Base-by-base conservation (phyloP, 30 jellyfish, hydroid and myxozoan genomes). In the Hydra vulgaris region DNA sequence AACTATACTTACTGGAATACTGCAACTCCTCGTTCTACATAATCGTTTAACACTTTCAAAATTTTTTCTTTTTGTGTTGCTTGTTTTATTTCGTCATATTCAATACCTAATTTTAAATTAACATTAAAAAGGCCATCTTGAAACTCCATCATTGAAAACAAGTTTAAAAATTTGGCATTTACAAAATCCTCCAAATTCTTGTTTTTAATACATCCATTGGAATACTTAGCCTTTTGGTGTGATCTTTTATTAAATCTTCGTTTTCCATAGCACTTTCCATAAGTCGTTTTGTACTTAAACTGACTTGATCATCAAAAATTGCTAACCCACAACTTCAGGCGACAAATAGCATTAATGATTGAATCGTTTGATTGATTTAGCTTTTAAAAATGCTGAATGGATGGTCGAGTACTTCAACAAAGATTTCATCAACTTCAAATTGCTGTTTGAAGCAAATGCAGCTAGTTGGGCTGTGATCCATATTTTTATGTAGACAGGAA, bases 241-340 rank as follows among this genome's bases (percentile, higher is more conserved):
- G 61, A 40, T 40, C 61, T 40, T 40, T 5, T 40, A 3, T 12
- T 3, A 40, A 5, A 40, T 40, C 61, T 40, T 40, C 61, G 12
- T 40, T 40, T 12, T 40, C 8, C 61, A 40, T 3, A 12, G 61
- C 12, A 40, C 61, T 23, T 26, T 3, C 61, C 66, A 73, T 20
- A 26, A n/a, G 24, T 73, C 19, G 81, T 16, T 73, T 73, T 7
- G 52, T 73, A 17, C 15, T 61, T 21, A n/a, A 19, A 21, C 70
- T 27, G 27, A 25, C 61, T 8, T 27, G 19, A 21, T 23, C 24
- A 25, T 25, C 52, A 73, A 73, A 73, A 19, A 73, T 1, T 20
- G 81, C 81, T 20, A 73, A 25, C 7, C 24, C 81, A 21, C n/a
- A n/a, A n/a, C n/a, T n/a, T 5, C 81, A 19, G 19, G 53, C 61